phyloP scores from a whole-genome alignment of 2,888 invertebrate genomes.

The Archips crataeganus region DNA sequence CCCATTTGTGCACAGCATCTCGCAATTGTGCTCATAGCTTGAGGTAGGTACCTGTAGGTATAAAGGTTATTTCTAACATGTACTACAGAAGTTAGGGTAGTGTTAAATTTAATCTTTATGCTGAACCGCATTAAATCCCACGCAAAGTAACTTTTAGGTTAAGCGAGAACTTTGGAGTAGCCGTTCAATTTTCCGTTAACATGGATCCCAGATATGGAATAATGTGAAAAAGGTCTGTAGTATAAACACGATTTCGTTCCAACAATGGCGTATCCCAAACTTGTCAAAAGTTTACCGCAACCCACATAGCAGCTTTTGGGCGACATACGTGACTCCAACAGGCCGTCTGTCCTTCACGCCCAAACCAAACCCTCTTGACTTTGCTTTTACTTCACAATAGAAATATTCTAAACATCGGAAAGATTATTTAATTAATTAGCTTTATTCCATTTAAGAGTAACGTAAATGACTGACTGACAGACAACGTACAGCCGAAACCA shows the following conservation, averaged over 20 bases:
- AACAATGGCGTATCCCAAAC: conserved; percentile 44
- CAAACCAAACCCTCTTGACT: conserved; percentile 14
- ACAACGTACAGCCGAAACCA: no score
- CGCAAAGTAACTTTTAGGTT: conserved; percentile 19
- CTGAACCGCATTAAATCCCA: conserved; percentile 18
- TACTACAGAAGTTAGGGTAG: not conserved
- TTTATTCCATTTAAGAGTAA: not conserved
- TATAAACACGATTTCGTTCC: conserved; percentile 32
- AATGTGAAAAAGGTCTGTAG: conserved; percentile 34
- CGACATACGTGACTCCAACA: conserved; percentile 31
- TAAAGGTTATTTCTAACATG: not conserved
- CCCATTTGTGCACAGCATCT: not conserved
- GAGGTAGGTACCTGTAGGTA: no score
- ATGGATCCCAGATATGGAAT: conserved; percentile 18
- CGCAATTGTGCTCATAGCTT: not conserved
- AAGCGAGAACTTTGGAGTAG: conserved; percentile 25
- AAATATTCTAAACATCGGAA: not conserved
- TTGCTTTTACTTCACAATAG: not conserved
- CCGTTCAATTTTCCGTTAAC: conserved; percentile 39
- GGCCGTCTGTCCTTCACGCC: conserved; percentile 14
- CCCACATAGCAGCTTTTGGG: conserved; percentile 36
- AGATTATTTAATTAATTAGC: not conserved
- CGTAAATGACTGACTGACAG: no score
- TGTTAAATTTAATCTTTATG: conserved; percentile 15
- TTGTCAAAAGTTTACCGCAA: conserved; percentile 46